Evolutionary conservation across 2,797 vertebrate genomes (phyloP), one percentile per base, ranked within the genome.

Genomic region (Sandelia bainsii): DNA sequence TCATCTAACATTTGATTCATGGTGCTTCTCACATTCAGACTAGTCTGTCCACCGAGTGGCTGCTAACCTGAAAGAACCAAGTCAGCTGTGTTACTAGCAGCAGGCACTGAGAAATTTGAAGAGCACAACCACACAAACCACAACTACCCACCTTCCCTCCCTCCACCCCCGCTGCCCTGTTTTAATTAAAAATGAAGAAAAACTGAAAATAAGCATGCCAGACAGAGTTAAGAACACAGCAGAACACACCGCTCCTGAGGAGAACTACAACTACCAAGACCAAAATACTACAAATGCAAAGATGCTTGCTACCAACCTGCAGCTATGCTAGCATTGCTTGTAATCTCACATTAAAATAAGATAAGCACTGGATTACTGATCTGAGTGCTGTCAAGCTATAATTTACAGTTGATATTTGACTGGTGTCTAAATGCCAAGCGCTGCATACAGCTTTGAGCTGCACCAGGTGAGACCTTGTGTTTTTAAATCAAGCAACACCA

Each of bases 251-350:
- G 45, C 69, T 62, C 62, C 68, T 23, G 60, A 77, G 71, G 58
- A 83, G 54, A 81, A 81, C 85, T 90, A 91, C 80, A 73, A 70
- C 87, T 88, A 90, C 73, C 63, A 83, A 74, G 61, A 81, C 51
- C 72, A 80, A 75, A 72, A 58, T 16, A 87, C 82, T 86, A 81
- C 77, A 77, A 58, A 78, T 40, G 56, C 63, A 90, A 77, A 78
- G 57, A 83, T 83, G 91, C 81, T 91, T 62, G 86, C 88, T 90
- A 90, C 90, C 66, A 74, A 92, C 90, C 90, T 88, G 82, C 81
- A 19, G 84, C 80, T 77, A 58, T 78, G 85, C 80, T 80, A 60
- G 53, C 77, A 69, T 76, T 84, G 83, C 80, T 81, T 64, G 60
- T 74, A 14, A 5, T 64, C 42, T 74, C 25, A 2, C 16, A 42